These are phyloP conservation scores for Larimichthys crocea DNA, from an alignment of 2,113 vertebrate species.

Conservation along the genomic window DNA sequence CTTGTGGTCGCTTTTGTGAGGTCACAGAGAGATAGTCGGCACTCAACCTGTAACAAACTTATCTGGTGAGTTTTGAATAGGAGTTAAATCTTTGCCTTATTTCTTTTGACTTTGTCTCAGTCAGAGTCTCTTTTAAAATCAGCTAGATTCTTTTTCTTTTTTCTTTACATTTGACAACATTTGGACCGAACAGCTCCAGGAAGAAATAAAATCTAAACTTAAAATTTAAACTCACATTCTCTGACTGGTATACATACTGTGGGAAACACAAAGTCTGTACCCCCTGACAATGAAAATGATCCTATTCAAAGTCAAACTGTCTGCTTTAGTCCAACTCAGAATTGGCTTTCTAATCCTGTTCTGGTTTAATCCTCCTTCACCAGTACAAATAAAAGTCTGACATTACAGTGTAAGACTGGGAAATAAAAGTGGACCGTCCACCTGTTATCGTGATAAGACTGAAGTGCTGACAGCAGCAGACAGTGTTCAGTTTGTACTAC, in stretches of 20 bases:
- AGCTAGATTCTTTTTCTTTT: too few relatives aligned
- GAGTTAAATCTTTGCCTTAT: too few relatives aligned
- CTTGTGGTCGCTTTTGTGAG: too few relatives aligned
- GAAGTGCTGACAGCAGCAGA: conserved; percentile 35
- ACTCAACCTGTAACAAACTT: too few relatives aligned
- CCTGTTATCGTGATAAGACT: conserved; percentile 42
- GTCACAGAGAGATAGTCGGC: too few relatives aligned
- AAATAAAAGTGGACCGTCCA: conserved; percentile 22
- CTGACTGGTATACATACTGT: background rate
- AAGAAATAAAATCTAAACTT: background rate
- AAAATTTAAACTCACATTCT: too few relatives aligned
- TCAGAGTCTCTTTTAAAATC: too few relatives aligned
- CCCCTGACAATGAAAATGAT: background rate
- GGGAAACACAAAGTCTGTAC: background rate
- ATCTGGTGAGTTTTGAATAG: too few relatives aligned
- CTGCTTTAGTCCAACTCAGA: background rate
- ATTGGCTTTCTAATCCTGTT: background rate
- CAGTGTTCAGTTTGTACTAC: conserved; percentile 8
- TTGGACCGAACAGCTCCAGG: background rate
- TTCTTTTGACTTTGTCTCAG: too few relatives aligned
- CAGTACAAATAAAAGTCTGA: conserved; percentile 3
- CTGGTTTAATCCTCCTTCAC: background rate
- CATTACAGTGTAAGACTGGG: conserved; percentile 1
- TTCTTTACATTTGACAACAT: background rate
- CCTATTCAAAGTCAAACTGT: too few relatives aligned